These are phyloP conservation scores for Corythaixoides concolor DNA, from an alignment of 2,113 vertebrate genomes.

Conservation along the genomic window DNA sequence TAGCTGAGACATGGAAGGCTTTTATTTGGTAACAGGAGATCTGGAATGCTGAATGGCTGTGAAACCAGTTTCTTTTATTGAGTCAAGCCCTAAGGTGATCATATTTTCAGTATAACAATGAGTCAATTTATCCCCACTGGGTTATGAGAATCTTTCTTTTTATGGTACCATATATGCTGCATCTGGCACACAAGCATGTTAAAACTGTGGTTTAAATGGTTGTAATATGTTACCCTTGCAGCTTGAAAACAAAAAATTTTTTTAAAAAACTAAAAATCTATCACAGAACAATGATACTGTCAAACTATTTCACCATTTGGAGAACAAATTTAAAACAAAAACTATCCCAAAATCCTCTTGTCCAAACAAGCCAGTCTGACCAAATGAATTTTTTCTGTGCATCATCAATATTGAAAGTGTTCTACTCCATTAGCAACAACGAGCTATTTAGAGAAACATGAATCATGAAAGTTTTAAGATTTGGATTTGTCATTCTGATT, in stretches of 20 bases:
- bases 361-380: background rate
- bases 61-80: background rate
- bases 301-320: background rate
- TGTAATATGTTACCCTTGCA: background rate
- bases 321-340: background rate
- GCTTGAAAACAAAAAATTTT: background rate
- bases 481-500: background rate
- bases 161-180: background rate
- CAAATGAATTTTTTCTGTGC: background rate
- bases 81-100: conserved; percentile 18
- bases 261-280: background rate
- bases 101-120: background rate
- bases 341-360: background rate
- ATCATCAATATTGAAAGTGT: background rate
- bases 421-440: background rate
- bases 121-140: conserved; percentile 16
- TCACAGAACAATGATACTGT: background rate
- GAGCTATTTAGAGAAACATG: background rate
- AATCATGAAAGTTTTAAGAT: background rate
- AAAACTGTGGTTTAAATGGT: background rate
- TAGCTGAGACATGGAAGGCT: background rate
- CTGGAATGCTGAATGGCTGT: background rate
- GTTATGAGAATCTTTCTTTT: background rate
- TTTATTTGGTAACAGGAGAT: background rate
- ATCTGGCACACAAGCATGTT: background rate